Base-by-base conservation (phyloP, 2,888 invertebrate species). In the Troilus luridus region DNA sequence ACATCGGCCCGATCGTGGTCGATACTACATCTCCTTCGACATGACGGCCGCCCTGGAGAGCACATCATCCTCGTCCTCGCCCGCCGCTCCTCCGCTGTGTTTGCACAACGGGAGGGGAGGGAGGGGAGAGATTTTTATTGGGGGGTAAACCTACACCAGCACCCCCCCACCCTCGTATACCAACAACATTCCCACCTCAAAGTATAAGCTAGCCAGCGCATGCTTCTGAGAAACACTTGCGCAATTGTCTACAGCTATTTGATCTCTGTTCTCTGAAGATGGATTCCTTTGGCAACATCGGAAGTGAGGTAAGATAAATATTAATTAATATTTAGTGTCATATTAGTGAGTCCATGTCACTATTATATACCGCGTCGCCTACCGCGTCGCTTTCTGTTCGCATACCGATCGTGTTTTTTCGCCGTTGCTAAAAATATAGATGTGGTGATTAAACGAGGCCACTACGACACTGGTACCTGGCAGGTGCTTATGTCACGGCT, bases 161-260 rank as follows among this genome's bases (percentile, higher is more conserved):
- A 58, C 60, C 90, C 91, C 67, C 92, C 92, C 91, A 58, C 91
- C 91, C 91, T 60, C 91, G 92, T 92, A 92, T 92, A 91, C 92
- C 92, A 92, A 92, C 92, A 92, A 92, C 92, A 92, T 92, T 92
- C 92, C 92, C 92, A 92, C 92, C 92, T 92, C 92, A 92, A 92
- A 92, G 92, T 92, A 92, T 92, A 92, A 92, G 91, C 92, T 90
- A 91, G 92, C 92, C 91, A 92, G 92, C 92, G 92, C 92, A 92
- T 92, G 92, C 92, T 92, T 92, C 92, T 92, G 88, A 91, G 92
- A 92, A 92, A 92, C 92, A 92, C 92, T 92, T 92, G 92, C 92
- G 92, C 92, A 92, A 92, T 92, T 92, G 92, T 92, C 92, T 92
- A 92, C 92, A 92, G 92, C 92, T 92, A 92, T 92, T 92, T 92